These are phyloP conservation scores for Norana najaformis DNA, from an alignment of 2,888 invertebrate genomes.

Conservation along the genomic window DNA sequence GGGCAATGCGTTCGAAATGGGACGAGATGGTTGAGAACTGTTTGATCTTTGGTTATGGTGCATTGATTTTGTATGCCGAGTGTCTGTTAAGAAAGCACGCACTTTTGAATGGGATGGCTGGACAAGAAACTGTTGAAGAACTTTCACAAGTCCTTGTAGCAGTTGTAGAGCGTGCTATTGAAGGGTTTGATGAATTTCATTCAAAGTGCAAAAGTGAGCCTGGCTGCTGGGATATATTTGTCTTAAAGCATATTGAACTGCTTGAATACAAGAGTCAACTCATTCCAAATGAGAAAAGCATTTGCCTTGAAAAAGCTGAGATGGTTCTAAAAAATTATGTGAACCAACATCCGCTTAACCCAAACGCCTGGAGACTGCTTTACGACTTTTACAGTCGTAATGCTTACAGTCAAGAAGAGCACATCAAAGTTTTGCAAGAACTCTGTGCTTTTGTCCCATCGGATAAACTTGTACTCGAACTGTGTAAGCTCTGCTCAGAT, in stretches of 20 bases:
- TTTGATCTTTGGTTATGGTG: background rate
- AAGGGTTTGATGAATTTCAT: constrained; percentile 5
- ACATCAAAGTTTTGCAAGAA: background rate
- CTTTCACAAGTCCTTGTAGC: background rate
- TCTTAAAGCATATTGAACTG: background rate
- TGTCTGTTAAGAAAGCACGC: background rate
- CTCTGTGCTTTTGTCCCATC: constrained; percentile 2
- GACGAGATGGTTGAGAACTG: constrained; percentile 13
- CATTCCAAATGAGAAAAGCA: background rate
- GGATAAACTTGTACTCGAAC: background rate
- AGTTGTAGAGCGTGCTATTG: background rate
- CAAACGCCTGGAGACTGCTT: background rate
- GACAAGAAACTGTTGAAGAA: background rate
- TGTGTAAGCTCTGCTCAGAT: background rate
- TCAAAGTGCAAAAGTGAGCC: background rate
- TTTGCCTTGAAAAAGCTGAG: background rate
- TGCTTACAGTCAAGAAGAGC: background rate
- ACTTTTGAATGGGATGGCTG: background rate
- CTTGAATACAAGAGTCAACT: constrained; percentile 13
- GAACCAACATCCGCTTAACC: background rate
- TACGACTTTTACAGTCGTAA: background rate
- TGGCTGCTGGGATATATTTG: constrained; percentile 5
- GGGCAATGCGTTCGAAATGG: background rate
- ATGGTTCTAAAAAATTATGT: background rate
- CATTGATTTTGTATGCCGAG: background rate